These are phyloP conservation scores for Seriola rivoliana DNA, from an alignment of 2,113 vertebrate genomes.

Conservation along the genomic window DNA sequence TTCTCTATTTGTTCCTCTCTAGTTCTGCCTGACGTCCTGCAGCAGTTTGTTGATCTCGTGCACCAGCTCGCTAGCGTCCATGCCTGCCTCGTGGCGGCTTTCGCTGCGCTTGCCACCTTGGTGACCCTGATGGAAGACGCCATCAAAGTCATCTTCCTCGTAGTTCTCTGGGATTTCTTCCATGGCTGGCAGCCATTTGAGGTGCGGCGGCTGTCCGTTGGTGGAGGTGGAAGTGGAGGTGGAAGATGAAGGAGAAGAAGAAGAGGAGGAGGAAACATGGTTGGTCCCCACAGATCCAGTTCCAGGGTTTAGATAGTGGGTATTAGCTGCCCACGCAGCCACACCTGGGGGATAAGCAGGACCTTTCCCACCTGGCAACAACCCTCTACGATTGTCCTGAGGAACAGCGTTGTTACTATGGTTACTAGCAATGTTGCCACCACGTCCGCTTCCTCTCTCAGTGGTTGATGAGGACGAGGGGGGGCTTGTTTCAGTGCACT, in stretches of 20 bases:
- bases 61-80: constrained; percentile 95
- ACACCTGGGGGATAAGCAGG: constrained; percentile 91
- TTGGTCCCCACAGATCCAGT: constrained; percentile 77
- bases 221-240: constrained; percentile 50
- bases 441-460: constrained; percentile 78
- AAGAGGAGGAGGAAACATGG: constrained; percentile 54
- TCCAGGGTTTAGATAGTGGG: constrained; percentile 93
- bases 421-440: constrained; percentile 54
- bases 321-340: constrained; percentile 95
- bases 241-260: constrained; percentile 45
- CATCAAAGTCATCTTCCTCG: constrained; percentile 97
- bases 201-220: constrained; percentile 87
- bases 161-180: constrained; percentile 99
- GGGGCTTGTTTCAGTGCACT: constrained; percentile 84
- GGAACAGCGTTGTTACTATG: constrained; percentile 81
- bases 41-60: constrained; percentile 98
- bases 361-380: constrained; percentile 88
- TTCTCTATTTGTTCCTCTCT: constrained; percentile 43
- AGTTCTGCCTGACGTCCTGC: constrained; percentile 95
- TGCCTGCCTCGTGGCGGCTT: constrained; percentile 89
- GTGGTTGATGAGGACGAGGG: constrained; percentile 52
- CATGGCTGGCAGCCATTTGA: constrained; percentile 98
- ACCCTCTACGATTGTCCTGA: constrained; percentile 90
- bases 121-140: constrained; percentile 89
- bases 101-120: constrained; percentile 85